Base-by-base conservation (phyloP, 2,113 vertebrate genomes). In the Athene cunicularia region DNA sequence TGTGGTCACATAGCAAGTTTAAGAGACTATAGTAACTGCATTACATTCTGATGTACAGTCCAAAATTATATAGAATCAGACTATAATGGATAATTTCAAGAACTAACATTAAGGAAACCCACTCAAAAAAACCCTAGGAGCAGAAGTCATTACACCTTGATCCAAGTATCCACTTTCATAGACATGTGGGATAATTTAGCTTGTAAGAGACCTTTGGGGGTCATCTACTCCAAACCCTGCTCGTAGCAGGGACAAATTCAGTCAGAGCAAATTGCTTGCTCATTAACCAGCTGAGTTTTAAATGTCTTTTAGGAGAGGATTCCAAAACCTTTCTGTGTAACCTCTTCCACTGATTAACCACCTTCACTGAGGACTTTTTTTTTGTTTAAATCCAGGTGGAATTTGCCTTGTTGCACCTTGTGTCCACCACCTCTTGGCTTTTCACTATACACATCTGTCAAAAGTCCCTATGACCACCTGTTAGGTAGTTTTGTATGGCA, bases 361-460 rank as follows among this genome's bases (percentile, higher is more conserved):
- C 17, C 22, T 3, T 64, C 26, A 47, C 6, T 80, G 13, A 53
- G 28, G 39, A 26, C 2, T 47, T 47, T 43, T 50, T 50, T 67
- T 41, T 70, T 71, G 7, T 79, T 88, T 79, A 26, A 82, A 85
- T 62, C 21, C 32, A 56, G 5, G 28, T 23, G 37, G 50, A 83
- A 52, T 53, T 47, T 67, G 8, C 28, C 21, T 62, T 62, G n/a
- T 21, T 62, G 39, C 4, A 62, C 10, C 30, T 49, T 35, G 9
- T 27, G 22, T 35, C 45, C 4, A 32, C 3, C 21, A 39, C 24
- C 16, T 64, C 16, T 62, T 28, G 14, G 3, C 7, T 62, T 52
- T 86, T 63, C 2, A 2, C 5, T 56, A 14, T 4, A 2, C 3
- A 2, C 9, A 6, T 45, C 50, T 59, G 11, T 15, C 7, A 68